Conservation (phyloP, 1,140 invertebrate species). For the Caenorhabditis brenneri region DNA sequence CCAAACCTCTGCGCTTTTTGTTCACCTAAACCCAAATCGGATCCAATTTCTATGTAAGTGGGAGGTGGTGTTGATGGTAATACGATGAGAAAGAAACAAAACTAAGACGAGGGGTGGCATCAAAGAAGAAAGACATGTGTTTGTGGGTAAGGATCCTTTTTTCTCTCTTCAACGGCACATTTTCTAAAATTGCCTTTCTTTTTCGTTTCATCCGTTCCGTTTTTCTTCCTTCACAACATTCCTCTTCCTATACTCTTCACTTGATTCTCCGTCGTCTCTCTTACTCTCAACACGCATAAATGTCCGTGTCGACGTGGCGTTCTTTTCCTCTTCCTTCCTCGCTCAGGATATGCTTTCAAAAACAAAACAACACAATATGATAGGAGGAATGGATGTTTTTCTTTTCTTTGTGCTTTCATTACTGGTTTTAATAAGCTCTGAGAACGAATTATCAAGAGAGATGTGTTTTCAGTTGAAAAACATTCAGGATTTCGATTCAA, state of each 20-base stretch:
- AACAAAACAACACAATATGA: not conserved
- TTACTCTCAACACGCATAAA: not conserved
- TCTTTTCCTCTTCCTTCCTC: not conserved
- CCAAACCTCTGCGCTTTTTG: not conserved
- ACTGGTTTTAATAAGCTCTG: too few relatives aligned
- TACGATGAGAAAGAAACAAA: not conserved
- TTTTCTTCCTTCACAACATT: not conserved
- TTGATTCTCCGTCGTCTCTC: not conserved
- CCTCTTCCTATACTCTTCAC: not conserved
- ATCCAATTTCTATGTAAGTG: not conserved
- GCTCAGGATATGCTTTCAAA: not conserved
- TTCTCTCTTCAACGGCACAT: not conserved
- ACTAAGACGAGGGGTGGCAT: not conserved
- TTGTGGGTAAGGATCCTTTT: not conserved
- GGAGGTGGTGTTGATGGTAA: not conserved
- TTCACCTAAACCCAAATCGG: not conserved
- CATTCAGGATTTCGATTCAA: too few relatives aligned
- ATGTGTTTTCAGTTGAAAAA: too few relatives aligned
- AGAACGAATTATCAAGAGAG: too few relatives aligned
- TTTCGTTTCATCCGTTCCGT: constrained; percentile 11
- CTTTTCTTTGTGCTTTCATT: too few relatives aligned
- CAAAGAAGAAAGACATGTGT: not conserved
- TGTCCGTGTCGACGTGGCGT: not conserved
- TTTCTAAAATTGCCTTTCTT: constrained; percentile 22
- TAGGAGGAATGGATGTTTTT: not conserved